Evolutionary conservation across 2,797 vertebrate species (phyloP), one percentile per base, ranked within the genome.

Genomic region (Sebastes trivittatus): DNA sequence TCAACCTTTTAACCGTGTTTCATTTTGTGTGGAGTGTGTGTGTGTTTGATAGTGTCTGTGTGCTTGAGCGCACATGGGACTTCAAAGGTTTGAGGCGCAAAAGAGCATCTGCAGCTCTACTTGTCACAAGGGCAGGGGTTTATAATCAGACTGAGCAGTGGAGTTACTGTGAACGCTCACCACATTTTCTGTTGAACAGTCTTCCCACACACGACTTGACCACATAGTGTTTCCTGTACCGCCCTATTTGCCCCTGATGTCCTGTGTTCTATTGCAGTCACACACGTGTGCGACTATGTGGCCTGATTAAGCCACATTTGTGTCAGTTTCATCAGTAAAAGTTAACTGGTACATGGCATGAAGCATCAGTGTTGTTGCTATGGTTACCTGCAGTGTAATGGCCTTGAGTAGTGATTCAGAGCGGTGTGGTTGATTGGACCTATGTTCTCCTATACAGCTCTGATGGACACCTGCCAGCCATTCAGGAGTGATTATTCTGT

Each of bases 101-200:
- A 80, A 79, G 80, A 93, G 84, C 84, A 84, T 88, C 86, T 88
- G 83, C 83, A 73, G 74, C 80, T 85, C 63, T 74, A n/a, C 84
- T 85, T 56, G 56, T 82, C 87, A 83, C 84, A 52, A 79, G 76
- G 78, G 64, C 60, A 60, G 62, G 14, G 11, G 23, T 77, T 76
- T 79, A 54, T 59, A 65, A 75, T 80, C 71, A 75, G 56, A 52
- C 70, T 6, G 38, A 65, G 60, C 74, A 18, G 55, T 38, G 29
- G 54, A 84, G 52, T 83, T 77, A 14, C 68, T 73, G 72, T 23
- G 13, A 84, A 54, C 2, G 46, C 63, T 88, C 67, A 59, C 87
- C 84, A 23, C 80, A 83, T 70, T 84, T 75, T 81, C 63, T 76
- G 52, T 64, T 60, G 20, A 77, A 27, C 59, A 18, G 27, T 32